phyloP scores from a whole-genome alignment of 2,797 vertebrate genomes.

The Caiman crocodilus region DNA sequence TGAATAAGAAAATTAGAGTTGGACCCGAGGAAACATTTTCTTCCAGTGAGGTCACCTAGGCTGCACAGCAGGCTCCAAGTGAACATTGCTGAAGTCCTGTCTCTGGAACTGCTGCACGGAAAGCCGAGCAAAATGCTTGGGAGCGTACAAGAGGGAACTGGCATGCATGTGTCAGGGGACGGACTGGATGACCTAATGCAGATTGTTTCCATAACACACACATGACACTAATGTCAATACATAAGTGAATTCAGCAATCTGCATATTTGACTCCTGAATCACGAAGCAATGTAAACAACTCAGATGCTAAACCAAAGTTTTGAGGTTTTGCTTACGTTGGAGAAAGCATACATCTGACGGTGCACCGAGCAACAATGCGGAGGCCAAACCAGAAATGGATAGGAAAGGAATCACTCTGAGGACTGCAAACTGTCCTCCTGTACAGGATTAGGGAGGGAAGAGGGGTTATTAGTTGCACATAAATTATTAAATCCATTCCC shows the following conservation, averaged over 20 bases:
- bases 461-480: background rate
- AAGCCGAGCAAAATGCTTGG: background rate
- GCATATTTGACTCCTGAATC: slow-evolving; percentile 17
- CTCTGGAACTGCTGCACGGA: background rate
- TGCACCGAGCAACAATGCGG: rapidly evolving
- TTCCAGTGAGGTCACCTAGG: slow-evolving; percentile 56
- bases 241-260: background rate
- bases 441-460: background rate
- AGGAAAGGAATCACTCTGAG: background rate
- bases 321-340: background rate
- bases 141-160: slow-evolving; percentile 7
- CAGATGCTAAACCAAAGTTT: background rate
- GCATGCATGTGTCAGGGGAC: rapidly evolving
- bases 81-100: slow-evolving; percentile 35
- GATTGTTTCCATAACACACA: background rate
- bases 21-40: slow-evolving; percentile 63
- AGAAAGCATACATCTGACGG: background rate
- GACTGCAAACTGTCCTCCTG: rapidly evolving
- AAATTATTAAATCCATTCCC: slow-evolving; percentile 13
- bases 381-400: background rate
- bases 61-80: slow-evolving; percentile 31
- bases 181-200: background rate
- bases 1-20: slow-evolving; percentile 66
- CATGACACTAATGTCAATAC: background rate
- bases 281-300: background rate